Base-by-base conservation (phyloP, 2,113 vertebrate genomes). In the Todiramphus chloris region DNA sequence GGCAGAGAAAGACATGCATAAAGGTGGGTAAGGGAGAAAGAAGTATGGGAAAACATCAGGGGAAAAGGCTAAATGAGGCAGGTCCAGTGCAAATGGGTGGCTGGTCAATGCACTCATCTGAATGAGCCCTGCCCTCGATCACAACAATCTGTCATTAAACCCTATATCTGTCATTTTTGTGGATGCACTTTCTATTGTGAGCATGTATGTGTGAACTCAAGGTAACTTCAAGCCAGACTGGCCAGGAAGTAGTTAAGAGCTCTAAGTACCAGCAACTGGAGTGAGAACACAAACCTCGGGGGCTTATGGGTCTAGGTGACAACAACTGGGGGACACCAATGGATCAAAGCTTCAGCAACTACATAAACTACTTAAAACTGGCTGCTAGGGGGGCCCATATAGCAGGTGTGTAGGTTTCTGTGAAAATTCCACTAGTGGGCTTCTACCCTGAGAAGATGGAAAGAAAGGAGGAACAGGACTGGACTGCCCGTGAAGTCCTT, bases 401-500 rank as follows among this genome's bases (percentile, higher is more conserved):
- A 51, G 30, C 24, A 73, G 1, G 3, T 6, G 5, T 6, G 7
- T 14, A 27, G 33, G 19, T 31, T 73, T 43, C 15, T 43, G 16
- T 10, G 1, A 55, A 62, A 85, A 78, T 55, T n/a, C 31, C 24
- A 58, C 31, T 21, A 64, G 12, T 10, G 35, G 30, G 46, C 33
- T 62, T 66, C 14, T 33, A 76, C 0, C 5, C 33, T 25, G n/a
- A 77, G 35, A 5, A 80, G 21, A 0, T 37, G 44, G 55, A 63
- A 69, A 80, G 31, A 16, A 66, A 80, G 27, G 17, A 94, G 13
- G 37, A 62, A 79, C 35, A 76, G 19, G 33, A 69, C 4, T 0
- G 11, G 28, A 19, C 37, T 62, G 37, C 18, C 63, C 0, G 0
- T 0, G 1, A 19, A 77, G 63, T 1, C 69, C 59, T 35, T 58